Percentiles rank a stretch among this genome's conserved stretches.
phyloP scores from a whole-genome alignment of 2,888 invertebrate genomes.

The Phyllotreta striolata region DNA sequence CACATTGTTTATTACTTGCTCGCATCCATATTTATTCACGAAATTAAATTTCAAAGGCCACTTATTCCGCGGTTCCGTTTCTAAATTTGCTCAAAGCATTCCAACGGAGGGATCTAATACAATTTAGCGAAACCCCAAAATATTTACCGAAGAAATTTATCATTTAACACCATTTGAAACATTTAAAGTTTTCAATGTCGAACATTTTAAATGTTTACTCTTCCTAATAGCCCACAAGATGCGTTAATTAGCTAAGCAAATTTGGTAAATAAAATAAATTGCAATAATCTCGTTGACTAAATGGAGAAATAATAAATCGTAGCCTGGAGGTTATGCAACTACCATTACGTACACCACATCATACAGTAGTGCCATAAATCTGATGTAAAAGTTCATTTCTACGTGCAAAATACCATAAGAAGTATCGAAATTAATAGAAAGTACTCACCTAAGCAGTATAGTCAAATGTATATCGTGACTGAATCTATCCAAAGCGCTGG shows the following conservation, averaged over 20 bases:
- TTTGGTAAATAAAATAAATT: conserved; percentile 3
- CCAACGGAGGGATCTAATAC: too few relatives aligned
- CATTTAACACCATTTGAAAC: neutral
- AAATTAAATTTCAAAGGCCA: too few relatives aligned
- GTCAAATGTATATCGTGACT: conserved; percentile 95
- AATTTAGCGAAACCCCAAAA: neutral
- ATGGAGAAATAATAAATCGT: too few relatives aligned
- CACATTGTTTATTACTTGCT: too few relatives aligned
- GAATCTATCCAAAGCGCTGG: conserved; percentile 80
- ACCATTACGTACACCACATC: neutral
- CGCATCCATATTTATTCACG: too few relatives aligned
- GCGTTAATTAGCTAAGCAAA: conserved; percentile 14
- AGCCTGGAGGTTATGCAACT: neutral
- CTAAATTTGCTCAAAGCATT: too few relatives aligned
- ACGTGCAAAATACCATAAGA: too few relatives aligned
- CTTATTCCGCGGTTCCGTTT: too few relatives aligned
- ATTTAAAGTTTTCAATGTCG: conserved; percentile 13
- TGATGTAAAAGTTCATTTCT: neutral
- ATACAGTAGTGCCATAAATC: neutral
- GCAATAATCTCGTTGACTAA: too few relatives aligned
- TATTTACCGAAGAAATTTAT: conserved; percentile 14
- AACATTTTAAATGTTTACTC: conserved; percentile 9
- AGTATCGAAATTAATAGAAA: conserved; percentile 13
- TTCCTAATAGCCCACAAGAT: conserved; percentile 9
- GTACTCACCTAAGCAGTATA: conserved; percentile 84